Evolutionary conservation across 2,888 invertebrate genomes (phyloP), one percentile per base, ranked within the genome.

Genomic region (Sinotaia quadrata): DNA sequence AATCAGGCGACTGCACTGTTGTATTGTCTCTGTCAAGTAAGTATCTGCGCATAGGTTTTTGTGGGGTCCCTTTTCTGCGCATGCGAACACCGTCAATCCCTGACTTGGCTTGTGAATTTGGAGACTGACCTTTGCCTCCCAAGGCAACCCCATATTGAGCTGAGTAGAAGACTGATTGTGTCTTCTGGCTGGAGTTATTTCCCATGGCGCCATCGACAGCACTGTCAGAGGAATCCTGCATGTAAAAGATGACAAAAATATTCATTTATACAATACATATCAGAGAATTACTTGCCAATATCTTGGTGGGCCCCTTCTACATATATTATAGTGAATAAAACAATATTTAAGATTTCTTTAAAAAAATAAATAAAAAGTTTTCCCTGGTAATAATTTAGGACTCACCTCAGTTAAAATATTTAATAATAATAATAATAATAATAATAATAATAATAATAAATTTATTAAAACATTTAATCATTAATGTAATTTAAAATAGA

Each of bases 221-320:
- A 75, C 74, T 74, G 62, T 77, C 77, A 54, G 72, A 71, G 49
- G 68, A 60, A 41, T 73, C 75, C 77, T 77, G 72, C 21, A 68
- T 59, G 27, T 2, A 37, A 47, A 36, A 24, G 31, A 58, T 29
- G 2, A 59, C n/a, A 3, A 34, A 59, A 12, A 37, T n/a, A n/a
- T n/a, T n/a, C n/a, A n/a, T n/a, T n/a, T n/a, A n/a, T n/a, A n/a
- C n/a, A n/a, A n/a, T n/a, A n/a, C n/a, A n/a, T n/a, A n/a, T n/a
- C n/a, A n/a, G n/a, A n/a, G n/a, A n/a, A n/a, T n/a, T n/a, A n/a
- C n/a, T n/a, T n/a, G n/a, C n/a, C n/a, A n/a, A n/a, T n/a, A n/a
- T n/a, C n/a, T n/a, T n/a, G n/a, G n/a, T n/a, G n/a, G n/a, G n/a
- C n/a, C n/a, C n/a, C n/a, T n/a, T n/a, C n/a, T n/a, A n/a, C n/a